Conservation (phyloP, 1,140 invertebrate genomes). For the Polyergus mexicanus region DNA sequence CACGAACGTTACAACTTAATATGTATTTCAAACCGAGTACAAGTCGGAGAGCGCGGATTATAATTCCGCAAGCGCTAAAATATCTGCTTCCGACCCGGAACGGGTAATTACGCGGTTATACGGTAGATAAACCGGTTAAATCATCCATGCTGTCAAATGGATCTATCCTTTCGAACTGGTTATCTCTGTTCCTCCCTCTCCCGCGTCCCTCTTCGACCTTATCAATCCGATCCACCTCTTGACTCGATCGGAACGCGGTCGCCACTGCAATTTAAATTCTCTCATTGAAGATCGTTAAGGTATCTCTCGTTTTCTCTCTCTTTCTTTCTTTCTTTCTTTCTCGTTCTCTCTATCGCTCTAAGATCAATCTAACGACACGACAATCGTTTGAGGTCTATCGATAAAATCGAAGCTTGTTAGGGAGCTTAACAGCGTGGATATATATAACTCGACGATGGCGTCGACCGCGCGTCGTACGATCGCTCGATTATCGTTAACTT, state of each 20-base stretch:
- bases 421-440: constrained; percentile 1
- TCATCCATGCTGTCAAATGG: constrained; percentile 40
- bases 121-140: constrained; percentile 48
- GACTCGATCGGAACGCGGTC: constrained; percentile 28
- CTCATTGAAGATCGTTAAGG: constrained; percentile 36
- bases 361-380: constrained; percentile 39
- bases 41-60: constrained; percentile 5
- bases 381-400: constrained; percentile 43
- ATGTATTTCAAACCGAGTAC: neutral
- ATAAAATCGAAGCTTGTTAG: constrained; percentile 43
- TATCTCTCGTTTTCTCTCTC: neutral
- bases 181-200: neutral
- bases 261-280: constrained; percentile 42
- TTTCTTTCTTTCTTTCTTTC: neutral
- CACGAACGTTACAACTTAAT: constrained; percentile 13
- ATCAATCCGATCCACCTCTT: constrained; percentile 50
- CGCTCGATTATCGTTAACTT: constrained; percentile 43
- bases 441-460: constrained; percentile 24
- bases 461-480: neutral
- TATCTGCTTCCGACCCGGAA: constrained; percentile 10
- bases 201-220: constrained; percentile 1
- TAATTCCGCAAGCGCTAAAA: constrained; percentile 35
- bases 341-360: neutral
- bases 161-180: constrained; percentile 41
- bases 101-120: constrained; percentile 40